Conservation (phyloP, 2,113 vertebrate species). For the Uria lomvia region DNA sequence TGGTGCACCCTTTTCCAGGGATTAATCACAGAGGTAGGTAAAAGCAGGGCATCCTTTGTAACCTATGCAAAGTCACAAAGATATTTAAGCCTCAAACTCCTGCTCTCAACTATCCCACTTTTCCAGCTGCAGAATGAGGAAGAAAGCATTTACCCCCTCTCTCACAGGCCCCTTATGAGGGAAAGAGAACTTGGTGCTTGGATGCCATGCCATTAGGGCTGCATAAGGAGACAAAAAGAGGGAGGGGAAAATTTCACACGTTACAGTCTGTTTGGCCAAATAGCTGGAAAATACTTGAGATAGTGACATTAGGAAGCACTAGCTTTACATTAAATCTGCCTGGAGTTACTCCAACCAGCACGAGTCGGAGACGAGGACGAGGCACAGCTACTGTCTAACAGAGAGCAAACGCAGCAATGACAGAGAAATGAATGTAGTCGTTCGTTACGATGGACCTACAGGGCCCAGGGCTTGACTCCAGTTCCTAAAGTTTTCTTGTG, state of each 20-base stretch:
- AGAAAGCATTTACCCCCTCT: not conserved
- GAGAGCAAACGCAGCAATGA: not conserved
- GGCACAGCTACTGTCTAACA: not conserved
- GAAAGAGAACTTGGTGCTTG: not conserved
- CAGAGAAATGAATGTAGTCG: not conserved
- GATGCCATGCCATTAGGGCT: not conserved
- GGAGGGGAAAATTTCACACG: not conserved
- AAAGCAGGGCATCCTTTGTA: not conserved
- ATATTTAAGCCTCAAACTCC: not conserved
- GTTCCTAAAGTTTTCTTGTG: not conserved
- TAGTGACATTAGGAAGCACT: not conserved
- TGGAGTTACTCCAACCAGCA: not conserved
- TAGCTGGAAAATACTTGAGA: not conserved
- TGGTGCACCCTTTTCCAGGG: fast-evolving
- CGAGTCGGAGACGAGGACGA: not conserved
- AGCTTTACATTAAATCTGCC: not conserved
- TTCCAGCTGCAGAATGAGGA: not conserved
- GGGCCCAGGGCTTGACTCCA: not conserved
- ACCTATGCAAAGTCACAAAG: not conserved
- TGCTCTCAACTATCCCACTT: not conserved
- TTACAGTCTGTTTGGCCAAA: not conserved
- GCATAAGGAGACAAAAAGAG: not conserved
- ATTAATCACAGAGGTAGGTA: not conserved
- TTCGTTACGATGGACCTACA: not conserved
- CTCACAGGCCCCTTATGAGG: not conserved